Conservation (phyloP, 2,113 vertebrate species). For the Callipepla squamata region DNA sequence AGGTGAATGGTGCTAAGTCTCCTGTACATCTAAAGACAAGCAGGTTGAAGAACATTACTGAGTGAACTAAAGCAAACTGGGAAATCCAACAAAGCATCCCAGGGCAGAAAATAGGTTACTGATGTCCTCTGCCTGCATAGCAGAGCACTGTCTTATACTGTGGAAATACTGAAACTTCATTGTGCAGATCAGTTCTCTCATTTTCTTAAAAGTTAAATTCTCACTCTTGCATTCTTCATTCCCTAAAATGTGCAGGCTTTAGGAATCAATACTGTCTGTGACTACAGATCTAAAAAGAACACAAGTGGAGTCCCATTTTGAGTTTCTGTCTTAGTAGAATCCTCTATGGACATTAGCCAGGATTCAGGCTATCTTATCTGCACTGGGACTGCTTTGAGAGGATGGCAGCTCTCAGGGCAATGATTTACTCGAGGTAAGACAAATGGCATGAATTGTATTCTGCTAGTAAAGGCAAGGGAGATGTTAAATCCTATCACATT, state of each 20-base stretch:
- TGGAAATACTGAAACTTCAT: background rate
- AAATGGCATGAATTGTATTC: background rate
- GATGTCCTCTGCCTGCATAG: background rate
- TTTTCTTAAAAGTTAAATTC: background rate
- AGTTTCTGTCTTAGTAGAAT: background rate
- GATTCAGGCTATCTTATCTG: background rate
- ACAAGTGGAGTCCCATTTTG: fast-evolving
- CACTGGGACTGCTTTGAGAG: fast-evolving
- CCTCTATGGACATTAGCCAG: background rate
- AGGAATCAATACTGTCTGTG: background rate
- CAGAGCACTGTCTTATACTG: background rate
- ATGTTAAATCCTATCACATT: background rate
- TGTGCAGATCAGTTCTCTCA: background rate
- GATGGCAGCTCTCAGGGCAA: background rate
- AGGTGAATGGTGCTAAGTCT: background rate
- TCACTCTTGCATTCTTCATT: background rate
- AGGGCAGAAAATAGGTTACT: fast-evolving
- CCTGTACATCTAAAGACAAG: background rate
- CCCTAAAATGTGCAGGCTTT: background rate
- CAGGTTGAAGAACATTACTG: background rate
- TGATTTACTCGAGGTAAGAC: background rate
- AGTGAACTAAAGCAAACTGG: background rate
- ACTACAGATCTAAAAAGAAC: background rate
- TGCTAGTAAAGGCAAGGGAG: background rate
- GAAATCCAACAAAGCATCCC: background rate